Conservation (phyloP, 2,888 invertebrate species). For the Drosophila koepferae region DNA sequence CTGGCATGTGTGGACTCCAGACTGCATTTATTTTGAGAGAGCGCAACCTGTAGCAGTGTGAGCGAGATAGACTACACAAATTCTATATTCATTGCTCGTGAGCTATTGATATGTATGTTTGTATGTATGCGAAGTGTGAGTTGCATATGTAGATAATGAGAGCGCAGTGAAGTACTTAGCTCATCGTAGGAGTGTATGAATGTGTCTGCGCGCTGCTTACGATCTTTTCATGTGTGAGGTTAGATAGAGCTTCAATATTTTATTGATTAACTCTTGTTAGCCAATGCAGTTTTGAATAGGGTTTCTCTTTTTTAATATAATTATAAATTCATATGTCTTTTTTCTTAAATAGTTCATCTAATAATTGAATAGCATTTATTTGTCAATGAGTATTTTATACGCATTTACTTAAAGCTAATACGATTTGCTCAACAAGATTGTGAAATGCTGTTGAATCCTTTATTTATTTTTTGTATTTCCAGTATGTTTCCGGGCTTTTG, state of each 20-base stretch:
- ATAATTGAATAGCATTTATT: not conserved
- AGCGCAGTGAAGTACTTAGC: not conserved
- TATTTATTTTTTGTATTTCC: not conserved
- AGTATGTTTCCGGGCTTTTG: slow-evolving; percentile 18
- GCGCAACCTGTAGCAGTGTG: not conserved
- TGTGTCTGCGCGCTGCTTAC: not conserved
- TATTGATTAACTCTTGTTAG: too few relatives aligned
- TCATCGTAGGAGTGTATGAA: not conserved
- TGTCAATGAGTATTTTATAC: not conserved
- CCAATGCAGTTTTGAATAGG: too few relatives aligned
- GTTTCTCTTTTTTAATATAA: too few relatives aligned
- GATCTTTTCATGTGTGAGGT: not conserved
- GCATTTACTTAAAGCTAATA: not conserved
- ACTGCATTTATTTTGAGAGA: not conserved
- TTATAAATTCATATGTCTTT: too few relatives aligned
- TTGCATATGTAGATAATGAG: not conserved
- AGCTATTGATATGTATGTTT: too few relatives aligned
- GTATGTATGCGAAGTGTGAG: too few relatives aligned
- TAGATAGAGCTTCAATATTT: too few relatives aligned
- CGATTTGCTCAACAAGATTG: slow-evolving; percentile 2
- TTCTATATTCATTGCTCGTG: not conserved
- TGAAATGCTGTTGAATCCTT: not conserved
- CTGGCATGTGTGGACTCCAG: not conserved
- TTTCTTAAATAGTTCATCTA: too few relatives aligned
- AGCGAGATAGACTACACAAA: not conserved